These are phyloP conservation scores for Stratiomys singularior DNA, from an alignment of 2,888 invertebrate species.

Conservation along the genomic window DNA sequence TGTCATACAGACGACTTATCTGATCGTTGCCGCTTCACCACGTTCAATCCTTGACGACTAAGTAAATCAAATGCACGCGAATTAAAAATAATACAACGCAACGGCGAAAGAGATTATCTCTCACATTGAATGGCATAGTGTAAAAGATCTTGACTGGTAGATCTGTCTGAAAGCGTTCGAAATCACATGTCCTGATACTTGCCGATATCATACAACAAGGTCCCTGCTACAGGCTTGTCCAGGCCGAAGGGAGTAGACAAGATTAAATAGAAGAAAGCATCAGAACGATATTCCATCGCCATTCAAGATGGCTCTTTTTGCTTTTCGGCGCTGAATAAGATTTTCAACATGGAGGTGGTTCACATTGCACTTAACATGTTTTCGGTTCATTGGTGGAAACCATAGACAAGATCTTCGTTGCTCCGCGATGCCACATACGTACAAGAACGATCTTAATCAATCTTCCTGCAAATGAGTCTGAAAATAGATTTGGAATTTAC, in stretches of 20 bases:
- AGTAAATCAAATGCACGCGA: constrained; percentile 44
- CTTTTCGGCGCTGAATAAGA: constrained; percentile 28
- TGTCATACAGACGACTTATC: constrained; percentile 54
- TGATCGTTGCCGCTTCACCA: constrained; percentile 48
- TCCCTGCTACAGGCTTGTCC: neutral
- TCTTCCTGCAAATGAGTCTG: constrained; percentile 33
- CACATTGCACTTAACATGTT: constrained; percentile 38
- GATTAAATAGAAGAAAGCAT: neutral
- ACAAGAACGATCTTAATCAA: constrained; percentile 38
- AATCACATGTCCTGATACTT: constrained; percentile 41
- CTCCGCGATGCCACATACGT: constrained; percentile 1
- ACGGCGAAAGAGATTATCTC: neutral
- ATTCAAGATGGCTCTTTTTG: neutral
- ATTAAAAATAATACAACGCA: neutral
- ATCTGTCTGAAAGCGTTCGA: constrained; percentile 36
- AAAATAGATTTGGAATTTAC: constrained; percentile 32
- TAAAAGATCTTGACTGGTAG: constrained; percentile 48
- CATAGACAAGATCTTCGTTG: neutral
- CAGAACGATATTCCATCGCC: neutral
- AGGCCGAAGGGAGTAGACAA: neutral
- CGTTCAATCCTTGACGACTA: constrained; percentile 2
- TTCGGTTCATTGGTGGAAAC: constrained; percentile 36
- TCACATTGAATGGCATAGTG: constrained; percentile 5
- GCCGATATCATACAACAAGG: constrained; percentile 27
- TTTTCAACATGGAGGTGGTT: constrained; percentile 35